Evolutionary conservation across 2,888 invertebrate genomes (phyloP).

Genomic region (Lasioglossum calceatum): DNA sequence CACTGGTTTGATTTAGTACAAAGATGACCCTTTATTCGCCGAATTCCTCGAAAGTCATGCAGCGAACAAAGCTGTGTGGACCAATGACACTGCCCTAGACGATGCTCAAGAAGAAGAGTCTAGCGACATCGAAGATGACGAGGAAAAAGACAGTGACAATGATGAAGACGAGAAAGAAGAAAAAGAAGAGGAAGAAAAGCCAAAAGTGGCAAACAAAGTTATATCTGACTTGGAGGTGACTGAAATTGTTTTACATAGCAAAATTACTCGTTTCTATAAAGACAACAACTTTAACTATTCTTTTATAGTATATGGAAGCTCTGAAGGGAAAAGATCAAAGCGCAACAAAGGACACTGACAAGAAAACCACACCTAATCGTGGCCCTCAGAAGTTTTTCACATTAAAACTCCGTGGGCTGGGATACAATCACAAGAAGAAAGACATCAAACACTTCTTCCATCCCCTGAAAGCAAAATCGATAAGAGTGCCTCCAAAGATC

Average conservation of each 20-base stretch:
- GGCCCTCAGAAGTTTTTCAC: constrained; percentile 85
- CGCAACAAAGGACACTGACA: constrained; percentile 69
- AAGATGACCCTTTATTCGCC: constrained; percentile 94
- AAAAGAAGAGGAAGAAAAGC: constrained; percentile 74
- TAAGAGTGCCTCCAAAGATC: constrained; percentile 91
- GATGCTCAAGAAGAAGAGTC: constrained; percentile 66
- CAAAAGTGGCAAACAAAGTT: constrained; percentile 89
- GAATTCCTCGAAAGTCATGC: constrained; percentile 95
- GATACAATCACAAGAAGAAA: constrained; percentile 92
- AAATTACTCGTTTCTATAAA: constrained; percentile 8
- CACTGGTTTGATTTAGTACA: constrained; percentile 86
- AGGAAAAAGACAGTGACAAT: constrained; percentile 66
- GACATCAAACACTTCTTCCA: constrained; percentile 94
- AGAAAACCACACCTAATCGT: constrained; percentile 73
- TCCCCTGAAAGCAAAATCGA: constrained; percentile 91
- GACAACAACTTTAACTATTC: not conserved
- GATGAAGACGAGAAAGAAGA: constrained; percentile 73
- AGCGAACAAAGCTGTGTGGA: constrained; percentile 84
- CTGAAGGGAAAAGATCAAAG: constrained; percentile 86
- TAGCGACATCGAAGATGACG: constrained; percentile 81
- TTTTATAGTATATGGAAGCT: constrained; percentile 89
- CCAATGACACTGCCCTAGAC: constrained; percentile 84
- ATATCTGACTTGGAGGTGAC: constrained; percentile 91
- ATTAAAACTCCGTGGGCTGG: constrained; percentile 91
- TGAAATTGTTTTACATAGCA: not conserved